phyloP scores from a whole-genome alignment of 2,113 vertebrate species.

The Xyliphius kryptos region DNA sequence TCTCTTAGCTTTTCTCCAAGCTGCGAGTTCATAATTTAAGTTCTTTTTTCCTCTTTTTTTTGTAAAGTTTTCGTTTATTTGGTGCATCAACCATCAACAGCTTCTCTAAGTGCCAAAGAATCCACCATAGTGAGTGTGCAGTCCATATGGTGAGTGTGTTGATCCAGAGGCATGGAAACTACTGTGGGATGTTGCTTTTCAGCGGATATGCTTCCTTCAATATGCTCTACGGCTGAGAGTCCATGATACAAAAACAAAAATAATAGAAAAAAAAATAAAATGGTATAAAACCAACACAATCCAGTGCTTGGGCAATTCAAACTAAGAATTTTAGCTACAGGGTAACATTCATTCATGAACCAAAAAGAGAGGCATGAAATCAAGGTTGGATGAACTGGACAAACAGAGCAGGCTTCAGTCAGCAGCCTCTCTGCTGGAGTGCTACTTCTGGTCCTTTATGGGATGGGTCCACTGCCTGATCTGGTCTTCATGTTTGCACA shows the following conservation, averaged over 20 bases:
- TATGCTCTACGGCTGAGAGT: constrained; percentile 88
- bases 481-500: constrained; percentile 73
- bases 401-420: constrained; percentile 67
- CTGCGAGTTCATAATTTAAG: constrained; percentile 80
- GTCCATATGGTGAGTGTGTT: constrained; percentile 63
- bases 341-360: constrained; percentile 87
- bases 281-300: constrained; percentile 76
- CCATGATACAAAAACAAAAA: constrained; percentile 70
- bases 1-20: constrained; percentile 78
- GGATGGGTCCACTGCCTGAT: constrained; percentile 73
- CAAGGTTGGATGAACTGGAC: constrained; percentile 77
- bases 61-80: constrained; percentile 64
- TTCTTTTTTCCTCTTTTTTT: constrained; percentile 51
- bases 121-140: constrained; percentile 61
- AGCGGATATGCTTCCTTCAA: constrained; percentile 81
- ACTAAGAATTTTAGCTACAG: constrained; percentile 87
- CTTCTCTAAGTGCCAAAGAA: constrained; percentile 65
- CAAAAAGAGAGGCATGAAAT: constrained; percentile 61
- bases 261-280: constrained; percentile 69
- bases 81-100: constrained; percentile 85
- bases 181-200: constrained; percentile 78
- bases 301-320: constrained; percentile 89
- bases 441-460: constrained; percentile 74
- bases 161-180: constrained; percentile 77
- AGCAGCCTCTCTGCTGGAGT: constrained; percentile 68